Base-by-base conservation (phyloP, 2,888 invertebrate species). In the Punctoribates punctum region DNA sequence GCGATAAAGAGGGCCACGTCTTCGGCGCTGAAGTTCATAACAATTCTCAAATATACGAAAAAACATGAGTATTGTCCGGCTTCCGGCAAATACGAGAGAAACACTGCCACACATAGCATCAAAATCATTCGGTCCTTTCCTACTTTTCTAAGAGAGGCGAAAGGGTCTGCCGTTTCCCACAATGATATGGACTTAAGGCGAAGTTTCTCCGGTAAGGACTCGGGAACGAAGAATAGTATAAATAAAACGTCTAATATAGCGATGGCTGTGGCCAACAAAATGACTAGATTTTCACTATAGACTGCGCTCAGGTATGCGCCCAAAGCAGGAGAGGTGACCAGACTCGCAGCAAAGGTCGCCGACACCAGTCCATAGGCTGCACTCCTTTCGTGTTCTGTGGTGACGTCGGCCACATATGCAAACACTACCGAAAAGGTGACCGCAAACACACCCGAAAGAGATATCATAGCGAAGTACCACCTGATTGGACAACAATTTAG, bases 401-500 rank as follows among this genome's bases (percentile, higher is more conserved):
- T 99, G 75, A 99, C 96, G 86, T 99, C 99, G 57, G 99, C 98
- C 79, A 99, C 99, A 86, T 99, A 99, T 73, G 99, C 99, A 86
- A 99, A 96, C 77, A 99, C 97, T 76, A 99, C 97, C 81, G 96
- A 96, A 87, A 99, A 99, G 73, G 99, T 99, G 80, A 99, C 99
- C 75, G 98, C 95, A 86, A 99, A 99, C 81, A 98, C 92, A 78
- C 99, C 99, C 81, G 96, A 96, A 84, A 99, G 94, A 83, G 96
- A 96, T 86, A 98, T 94, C 91, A 98, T 93, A 77, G 97, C 96
- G 86, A 99, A 99, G 86, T 98, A 99, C 96, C 96, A 97, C 88
- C 88, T 88, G 82, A 74, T 17, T 15, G 1, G 51, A 17, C n/a
- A 74, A 5, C 5, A n/a, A 74, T 27, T 42, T 34, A 34, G 3